Percentiles rank a stretch among this genome's conserved stretches.
These are phyloP conservation scores for Archegozetes longisetosus DNA, from an alignment of 1,140 invertebrate species.

Conservation along the genomic window DNA sequence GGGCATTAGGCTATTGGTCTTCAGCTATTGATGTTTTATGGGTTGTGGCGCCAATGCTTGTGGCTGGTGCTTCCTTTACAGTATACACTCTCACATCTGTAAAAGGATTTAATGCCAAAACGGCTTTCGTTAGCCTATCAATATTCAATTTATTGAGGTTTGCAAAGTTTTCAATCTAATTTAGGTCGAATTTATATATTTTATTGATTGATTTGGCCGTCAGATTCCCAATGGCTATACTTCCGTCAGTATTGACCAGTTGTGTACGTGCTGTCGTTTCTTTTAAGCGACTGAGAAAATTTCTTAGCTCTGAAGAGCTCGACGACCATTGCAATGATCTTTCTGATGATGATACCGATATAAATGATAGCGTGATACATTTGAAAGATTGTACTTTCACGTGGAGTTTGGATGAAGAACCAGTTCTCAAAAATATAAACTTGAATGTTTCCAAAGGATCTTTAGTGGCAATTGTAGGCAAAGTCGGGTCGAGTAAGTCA, in stretches of 20 bases:
- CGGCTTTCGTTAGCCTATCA: conserved; percentile 37
- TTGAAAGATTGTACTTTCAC: background rate
- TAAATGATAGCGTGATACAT: background rate
- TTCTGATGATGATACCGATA: background rate
- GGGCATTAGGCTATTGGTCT: background rate
- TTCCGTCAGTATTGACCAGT: background rate
- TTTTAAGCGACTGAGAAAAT: conserved; percentile 28
- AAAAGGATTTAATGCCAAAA: conserved; percentile 30
- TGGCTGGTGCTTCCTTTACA: conserved; percentile 18
- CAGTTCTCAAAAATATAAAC: conserved; percentile 20
- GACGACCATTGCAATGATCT: conserved; percentile 22
- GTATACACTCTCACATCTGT: conserved; percentile 27
- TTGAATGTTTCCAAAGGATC: conserved; percentile 24
- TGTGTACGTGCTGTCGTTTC: conserved; percentile 25
- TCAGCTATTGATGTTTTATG: conserved; percentile 9
- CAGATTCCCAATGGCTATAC: conserved; percentile 1
- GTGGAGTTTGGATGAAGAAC: conserved; percentile 9
- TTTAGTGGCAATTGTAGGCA: conserved; percentile 32
- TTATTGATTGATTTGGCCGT: conserved; percentile 32
- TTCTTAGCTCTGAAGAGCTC: conserved; percentile 27
- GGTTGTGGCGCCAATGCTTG: conserved; percentile 3
- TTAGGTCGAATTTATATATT: conserved; percentile 23
- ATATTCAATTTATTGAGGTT: conserved; percentile 37
- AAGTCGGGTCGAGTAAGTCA: conserved; percentile 34
- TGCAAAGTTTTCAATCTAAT: conserved; percentile 33